A percentile compares a stretch with the other conserved stretches of the same genome.
phyloP scores from a whole-genome alignment of 2,888 invertebrate genomes.

The Amphipoea oculea region DNA sequence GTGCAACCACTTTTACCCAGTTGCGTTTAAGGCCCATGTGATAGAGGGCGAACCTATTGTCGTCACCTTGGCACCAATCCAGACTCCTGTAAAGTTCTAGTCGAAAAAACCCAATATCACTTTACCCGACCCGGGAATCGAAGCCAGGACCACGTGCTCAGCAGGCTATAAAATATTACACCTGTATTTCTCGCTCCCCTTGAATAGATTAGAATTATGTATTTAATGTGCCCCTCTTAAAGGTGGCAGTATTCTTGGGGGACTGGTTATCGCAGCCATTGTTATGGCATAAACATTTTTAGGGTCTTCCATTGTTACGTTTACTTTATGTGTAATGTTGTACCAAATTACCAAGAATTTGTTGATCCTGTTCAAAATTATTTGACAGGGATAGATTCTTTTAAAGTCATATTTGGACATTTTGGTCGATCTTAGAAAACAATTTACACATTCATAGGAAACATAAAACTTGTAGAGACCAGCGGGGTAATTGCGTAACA shows the following conservation, averaged over 20 bases:
- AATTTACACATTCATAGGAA: neutral
- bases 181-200: conserved; percentile 24
- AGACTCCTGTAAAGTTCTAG: no score
- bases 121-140: no score
- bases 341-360: neutral
- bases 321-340: neutral
- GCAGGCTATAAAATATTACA: conserved; percentile 16
- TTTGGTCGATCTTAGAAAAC: neutral
- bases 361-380: neutral
- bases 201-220: conserved; percentile 4
- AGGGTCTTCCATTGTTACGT: neutral
- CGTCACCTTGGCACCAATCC: no score
- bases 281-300: conserved; percentile 10
- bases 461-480: neutral
- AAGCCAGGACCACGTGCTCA: no score
- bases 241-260: neutral
- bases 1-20: no score
- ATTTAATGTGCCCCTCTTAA: neutral
- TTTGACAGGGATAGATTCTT: neutral
- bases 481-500: no score
- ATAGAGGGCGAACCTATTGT: no score
- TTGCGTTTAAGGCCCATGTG: no score
- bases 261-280: neutral
- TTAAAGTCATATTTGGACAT: neutral
- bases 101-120: no score